phyloP scores from a whole-genome alignment of 2,113 vertebrate species.

The Sprattus sprattus region DNA sequence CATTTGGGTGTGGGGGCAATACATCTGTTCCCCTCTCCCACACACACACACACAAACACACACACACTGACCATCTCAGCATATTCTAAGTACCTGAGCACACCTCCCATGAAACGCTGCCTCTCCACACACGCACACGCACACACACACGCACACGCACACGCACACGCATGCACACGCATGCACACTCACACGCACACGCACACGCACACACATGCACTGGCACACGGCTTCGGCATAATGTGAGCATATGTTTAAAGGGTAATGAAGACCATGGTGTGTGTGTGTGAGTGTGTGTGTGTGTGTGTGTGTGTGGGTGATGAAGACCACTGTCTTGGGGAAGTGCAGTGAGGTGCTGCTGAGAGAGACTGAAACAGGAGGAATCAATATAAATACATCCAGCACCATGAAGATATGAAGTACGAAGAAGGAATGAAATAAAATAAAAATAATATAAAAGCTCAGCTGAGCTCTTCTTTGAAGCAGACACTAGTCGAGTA shows the following conservation, averaged over 20 bases:
- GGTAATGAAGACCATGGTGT: too few relatives aligned
- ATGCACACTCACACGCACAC: background rate
- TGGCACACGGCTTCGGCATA: background rate
- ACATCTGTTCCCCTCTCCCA: background rate
- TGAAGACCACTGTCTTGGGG: background rate
- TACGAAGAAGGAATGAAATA: background rate
- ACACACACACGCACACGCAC: background rate
- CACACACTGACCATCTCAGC: background rate
- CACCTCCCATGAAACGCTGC: background rate
- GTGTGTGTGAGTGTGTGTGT: too few relatives aligned
- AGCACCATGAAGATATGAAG: background rate
- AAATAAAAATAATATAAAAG: background rate
- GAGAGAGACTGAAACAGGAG: background rate
- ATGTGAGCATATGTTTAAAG: background rate
- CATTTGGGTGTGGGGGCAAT: background rate
- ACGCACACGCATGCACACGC: background rate
- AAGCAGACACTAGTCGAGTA: background rate
- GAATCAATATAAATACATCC: constrained; percentile 6
- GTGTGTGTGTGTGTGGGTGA: too few relatives aligned
- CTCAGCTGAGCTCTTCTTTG: background rate
- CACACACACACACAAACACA: too few relatives aligned
- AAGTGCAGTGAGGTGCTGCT: background rate
- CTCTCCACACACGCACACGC: background rate
- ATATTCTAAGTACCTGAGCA: background rate
- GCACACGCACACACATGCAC: background rate